Evolutionary conservation across 2,797 vertebrate species (phyloP), one percentile per base, ranked within the genome.

Genomic region (Pelobates cultripes): DNA sequence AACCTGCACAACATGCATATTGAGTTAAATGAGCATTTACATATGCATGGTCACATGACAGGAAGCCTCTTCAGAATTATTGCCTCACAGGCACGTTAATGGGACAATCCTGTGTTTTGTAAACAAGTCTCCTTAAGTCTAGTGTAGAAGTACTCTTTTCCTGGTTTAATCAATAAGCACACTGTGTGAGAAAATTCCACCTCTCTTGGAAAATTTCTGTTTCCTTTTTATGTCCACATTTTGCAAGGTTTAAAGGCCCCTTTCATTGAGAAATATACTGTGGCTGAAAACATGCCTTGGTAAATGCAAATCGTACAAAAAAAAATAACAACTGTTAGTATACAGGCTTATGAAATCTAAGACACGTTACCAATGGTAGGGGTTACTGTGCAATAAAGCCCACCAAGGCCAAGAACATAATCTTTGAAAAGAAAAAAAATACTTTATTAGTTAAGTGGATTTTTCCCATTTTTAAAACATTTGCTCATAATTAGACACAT

Each of bases 131-230:
- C 85, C 87, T 87, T 86, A 90, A 92, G 88, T 89, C 90, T 89
- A 87, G 87, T 92, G 86, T 87, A 90, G 91, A 92, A 91, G 89
- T 90, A 79, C 86, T 91, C 92, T 92, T 89, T 92, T 92, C 93
- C 92, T 93, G 88, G 88, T 91, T 91, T 90, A 89, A 88, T 94
- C 92, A 94, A 93, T 94, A 90, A 90, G 88, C 87, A 89, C 90
- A 91, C 90, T 94, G 91, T 93, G 90, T 86, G 85, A 90, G 91
- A 93, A 93, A 92, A 91, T 93, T 93, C 92, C 91, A 92, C 91
- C 89, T 87, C 90, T 88, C 85, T 88, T 90, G 90, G 91, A 90
- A 94, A 92, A 92, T 87, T 90, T 90, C 87, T 91, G 90, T 91
- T 93, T 93, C 90, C 91, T 91, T 93, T 84, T 94, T 92, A 93